Evolutionary conservation across 2,888 invertebrate species (phyloP), one percentile per base, ranked within the genome.

Genomic region (Psylliodes chrysocephalus): DNA sequence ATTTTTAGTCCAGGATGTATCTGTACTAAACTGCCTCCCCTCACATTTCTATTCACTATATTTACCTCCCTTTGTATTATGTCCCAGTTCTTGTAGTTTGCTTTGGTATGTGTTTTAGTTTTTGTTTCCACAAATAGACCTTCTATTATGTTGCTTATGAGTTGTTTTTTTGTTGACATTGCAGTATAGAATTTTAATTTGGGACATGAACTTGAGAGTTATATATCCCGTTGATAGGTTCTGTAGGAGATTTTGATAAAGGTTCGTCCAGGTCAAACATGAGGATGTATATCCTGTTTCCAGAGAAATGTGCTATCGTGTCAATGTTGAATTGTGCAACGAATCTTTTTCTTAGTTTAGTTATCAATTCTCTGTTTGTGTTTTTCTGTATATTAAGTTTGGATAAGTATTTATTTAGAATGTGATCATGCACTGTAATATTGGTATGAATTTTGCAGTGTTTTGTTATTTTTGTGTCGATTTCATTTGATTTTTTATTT

Each of bases 301-400:
- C 10, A 14, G 33, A 44, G n/a, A 62, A 19, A 19, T 62, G 46
- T 14, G 56, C 62, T 12, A 53, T 44, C 8, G 62, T 57, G 17
- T 65, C 62, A 18, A 62, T 53, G 2, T 35, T 63, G 51, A 53
- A 57, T n/a, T 56, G 33, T 7, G 49, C 12, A 17, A 56, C 49
- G 40, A 60, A 60, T 55, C 28, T 56, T 10, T 47, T 62, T 10
- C 57, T 66, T 8, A 63, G 49, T 40, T 51, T 60, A 7, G 3
- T 6, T n/a, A 63, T 12, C 8, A 66, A 51, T 59, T 66, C 46
- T 49, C 59, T 17, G 22, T 66, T 57, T 19, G 19, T 55, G 19
- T 49, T 28, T 33, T 52, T 54, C 3, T 22, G 19, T 55, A 63
- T 63, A 18, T 66, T 60, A 10, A 66, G 42, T 60, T 66, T 54